Base-by-base conservation (phyloP, 2,797 vertebrate species). In the Protonibea diacanthus region DNA sequence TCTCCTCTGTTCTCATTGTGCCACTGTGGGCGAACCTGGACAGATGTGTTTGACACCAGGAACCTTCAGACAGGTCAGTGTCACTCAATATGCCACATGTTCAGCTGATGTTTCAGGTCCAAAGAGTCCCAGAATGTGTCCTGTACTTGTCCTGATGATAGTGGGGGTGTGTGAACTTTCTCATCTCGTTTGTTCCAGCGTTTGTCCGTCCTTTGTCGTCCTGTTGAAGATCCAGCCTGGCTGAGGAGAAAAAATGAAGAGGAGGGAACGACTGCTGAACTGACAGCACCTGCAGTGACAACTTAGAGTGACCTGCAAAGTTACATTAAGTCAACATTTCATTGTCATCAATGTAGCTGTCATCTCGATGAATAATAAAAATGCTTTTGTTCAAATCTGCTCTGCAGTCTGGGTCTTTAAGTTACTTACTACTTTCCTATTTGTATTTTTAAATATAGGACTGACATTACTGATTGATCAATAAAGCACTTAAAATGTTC, bases 1-100 rank as follows among this genome's bases (percentile, higher is more conserved):
- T 88, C 4, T 89, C 82, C 3, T 85, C 71, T 38, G 42, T 88
- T 18, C 15, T 87, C 61, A 76, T 82, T 52, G 80, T 88, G 65
- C 89, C 87, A 1, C 75, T 89, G 57, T 84, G 61, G 64, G 85
- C 75, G 44, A 71, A 47, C 71, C 66, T 66, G 63, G 57, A 38
- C 83, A 83, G 53, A 64, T 90, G 55, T 87, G n/a, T 70, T 23
- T 63, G 18, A 85, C 81, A 44, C 7, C 75, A 8, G 87, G 83
- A 29, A 71, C 74, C 45, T 62, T 86, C 63, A 80, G 29, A 60
- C 52, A 89, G 87, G 83, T 87, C 38, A 72, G 80, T 56, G 53
- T 62, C n/a, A n/a, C n/a, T n/a, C n/a, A n/a, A n/a, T n/a, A n/a
- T n/a, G n/a, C n/a, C n/a, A n/a, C n/a, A n/a, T n/a, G n/a, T n/a